Base-by-base conservation (phyloP, 2,113 vertebrate genomes). In the Pyxicephalus adspersus region DNA sequence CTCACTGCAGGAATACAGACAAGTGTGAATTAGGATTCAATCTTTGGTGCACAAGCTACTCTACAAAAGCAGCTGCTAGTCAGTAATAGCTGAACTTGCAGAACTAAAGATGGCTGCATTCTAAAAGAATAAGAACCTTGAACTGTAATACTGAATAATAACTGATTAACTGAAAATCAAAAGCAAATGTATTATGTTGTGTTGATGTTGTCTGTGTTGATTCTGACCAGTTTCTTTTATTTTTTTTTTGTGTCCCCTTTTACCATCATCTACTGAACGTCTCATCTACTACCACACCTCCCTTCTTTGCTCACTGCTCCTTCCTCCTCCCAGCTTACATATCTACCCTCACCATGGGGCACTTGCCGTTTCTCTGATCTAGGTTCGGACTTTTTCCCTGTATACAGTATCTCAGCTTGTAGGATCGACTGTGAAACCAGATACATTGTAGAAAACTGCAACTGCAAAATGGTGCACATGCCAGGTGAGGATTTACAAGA, bases 401-500 rank as follows among this genome's bases (percentile, higher is more conserved):
- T 95, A 85, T 99, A 99, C 93, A 99, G 97, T 0, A 94, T 99
- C 65, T 98, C 97, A 0, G 97, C 96, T 83, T 99, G 98, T 90
- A 93, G 97, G 88, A 98, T 99, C 3, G 97, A 99, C 92, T 99
- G 98, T 58, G 98, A 99, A 89, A 99, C 97, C 0, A 96, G 96
- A n/a, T 99, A 99, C 89, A 96, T 99, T 0, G 96, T 99, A 83
- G 98, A 99, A 85, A 99, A 99, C 88, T 99, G 98, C 91, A 99
- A 99, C 92, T 99, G 98, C 91, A 95, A 91, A 81, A 99, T 99
- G 97, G 98, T 98, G 20, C 96, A 99, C 89, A 99, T 99, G 98
- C 98, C 97, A 73, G 97, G 97, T 98, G 60, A 84, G 90, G 84
- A n/a, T 19, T 18, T 0, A 45, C 38, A 1, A 45, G 38, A 45